phyloP scores from a whole-genome alignment of 2,888 invertebrate species.

The Lymantria monacha region DNA sequence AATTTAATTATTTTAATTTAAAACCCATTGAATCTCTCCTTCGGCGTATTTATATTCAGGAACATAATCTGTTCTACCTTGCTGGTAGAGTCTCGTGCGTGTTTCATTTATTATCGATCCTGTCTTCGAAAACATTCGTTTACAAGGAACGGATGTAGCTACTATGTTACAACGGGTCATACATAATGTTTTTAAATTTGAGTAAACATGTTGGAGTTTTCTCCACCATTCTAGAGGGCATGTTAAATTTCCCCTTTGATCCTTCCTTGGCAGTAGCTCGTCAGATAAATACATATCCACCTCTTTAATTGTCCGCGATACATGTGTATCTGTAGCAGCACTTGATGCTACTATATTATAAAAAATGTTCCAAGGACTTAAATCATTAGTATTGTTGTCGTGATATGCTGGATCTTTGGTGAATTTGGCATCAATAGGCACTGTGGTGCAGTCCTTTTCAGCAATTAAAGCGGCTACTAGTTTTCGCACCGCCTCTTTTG shows the following conservation, averaged over 20 bases:
- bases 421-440: neutral
- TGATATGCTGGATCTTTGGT: neutral
- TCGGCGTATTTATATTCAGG: slow-evolving; percentile 5
- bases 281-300: neutral
- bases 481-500: neutral
- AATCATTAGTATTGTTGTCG: neutral
- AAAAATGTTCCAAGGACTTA: no score
- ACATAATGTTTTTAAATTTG: slow-evolving; percentile 4
- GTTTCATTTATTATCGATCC: slow-evolving; percentile 9
- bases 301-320: neutral
- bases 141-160: slow-evolving; percentile 17
- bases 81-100: slow-evolving; percentile 10
- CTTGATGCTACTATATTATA: no score
- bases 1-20: no score
- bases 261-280: neutral
- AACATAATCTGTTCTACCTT: slow-evolving; percentile 17
- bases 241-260: neutral
- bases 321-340: no score
- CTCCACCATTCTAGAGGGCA: neutral
- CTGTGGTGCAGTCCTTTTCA: neutral
- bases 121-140: no score
- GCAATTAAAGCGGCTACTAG: neutral
- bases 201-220: slow-evolving; percentile 1
- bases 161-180: slow-evolving; percentile 9
- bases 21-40: neutral